Conservation (phyloP, 1,140 invertebrate species). For the Saxidomus purpurata region DNA sequence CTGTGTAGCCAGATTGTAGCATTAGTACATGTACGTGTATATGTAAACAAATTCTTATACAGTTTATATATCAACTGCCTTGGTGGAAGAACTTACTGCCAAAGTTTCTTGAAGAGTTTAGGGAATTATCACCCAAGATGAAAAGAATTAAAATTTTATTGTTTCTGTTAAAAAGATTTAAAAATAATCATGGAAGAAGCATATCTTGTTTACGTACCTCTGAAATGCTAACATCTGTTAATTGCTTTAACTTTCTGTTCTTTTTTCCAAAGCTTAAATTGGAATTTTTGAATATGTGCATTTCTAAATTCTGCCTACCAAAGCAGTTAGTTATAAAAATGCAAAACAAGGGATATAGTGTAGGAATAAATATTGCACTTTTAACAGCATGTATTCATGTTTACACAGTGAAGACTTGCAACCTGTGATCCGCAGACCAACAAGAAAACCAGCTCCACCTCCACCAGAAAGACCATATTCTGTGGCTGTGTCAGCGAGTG, state of each 20-base stretch:
- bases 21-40: not conserved
- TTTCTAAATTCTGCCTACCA: not conserved
- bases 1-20: not conserved
- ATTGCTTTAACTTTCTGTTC: too few species aligned
- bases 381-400: conserved; percentile 58
- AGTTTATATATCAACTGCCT: not conserved
- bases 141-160: too few species aligned
- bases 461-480: conserved; percentile 79
- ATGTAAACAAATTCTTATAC: too few species aligned
- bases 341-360: not conserved
- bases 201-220: too few species aligned
- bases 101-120: too few species aligned
- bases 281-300: not conserved
- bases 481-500: conserved; percentile 79
- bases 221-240: too few species aligned
- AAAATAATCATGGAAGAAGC: too few species aligned
- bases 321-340: not conserved
- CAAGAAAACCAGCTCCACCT: conserved; percentile 81
- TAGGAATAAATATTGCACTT: not conserved
- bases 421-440: conserved; percentile 71
- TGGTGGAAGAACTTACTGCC: not conserved
- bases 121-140: too few species aligned
- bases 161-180: too few species aligned
- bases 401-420: conserved; percentile 72
- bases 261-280: too few species aligned